These are phyloP conservation scores for Lanius ludovicianus DNA, from an alignment of 2,113 vertebrate genomes.

Conservation along the genomic window DNA sequence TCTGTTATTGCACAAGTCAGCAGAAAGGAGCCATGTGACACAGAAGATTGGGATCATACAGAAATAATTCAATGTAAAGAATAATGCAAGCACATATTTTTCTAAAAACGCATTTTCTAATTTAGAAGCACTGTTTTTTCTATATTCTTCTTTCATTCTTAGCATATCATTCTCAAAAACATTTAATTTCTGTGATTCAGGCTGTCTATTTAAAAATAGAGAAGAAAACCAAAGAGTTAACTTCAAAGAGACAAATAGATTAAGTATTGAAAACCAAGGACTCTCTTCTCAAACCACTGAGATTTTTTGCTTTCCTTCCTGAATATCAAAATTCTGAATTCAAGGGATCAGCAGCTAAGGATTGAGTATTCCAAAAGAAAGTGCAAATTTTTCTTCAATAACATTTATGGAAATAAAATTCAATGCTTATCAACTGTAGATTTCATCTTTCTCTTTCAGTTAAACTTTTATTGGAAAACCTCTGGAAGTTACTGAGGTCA, in stretches of 20 bases:
- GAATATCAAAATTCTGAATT: neutral
- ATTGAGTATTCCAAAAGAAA: neutral
- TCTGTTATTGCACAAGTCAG: neutral
- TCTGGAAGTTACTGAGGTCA: neutral
- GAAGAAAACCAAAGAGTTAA: neutral
- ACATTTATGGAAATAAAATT: neutral
- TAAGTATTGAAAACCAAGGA: neutral
- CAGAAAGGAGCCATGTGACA: neutral
- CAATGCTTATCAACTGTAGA: neutral
- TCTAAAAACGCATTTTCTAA: neutral
- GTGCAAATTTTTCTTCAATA: neutral
- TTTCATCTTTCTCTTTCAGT: neutral
- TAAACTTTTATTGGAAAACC: neutral
- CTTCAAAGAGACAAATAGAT: neutral
- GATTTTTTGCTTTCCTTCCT: neutral
- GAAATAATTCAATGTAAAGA: neutral
- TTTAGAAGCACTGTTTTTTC: neutral
- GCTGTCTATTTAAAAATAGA: neutral
- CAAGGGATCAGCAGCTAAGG: neutral
- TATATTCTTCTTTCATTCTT: neutral
- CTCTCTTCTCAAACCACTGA: neutral
- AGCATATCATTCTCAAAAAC: neutral
- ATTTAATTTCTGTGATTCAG: neutral
- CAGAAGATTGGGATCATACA: neutral
- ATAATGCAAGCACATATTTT: neutral